Base-by-base conservation (phyloP, 2,113 vertebrate species). In the Muscicapa adusta region DNA sequence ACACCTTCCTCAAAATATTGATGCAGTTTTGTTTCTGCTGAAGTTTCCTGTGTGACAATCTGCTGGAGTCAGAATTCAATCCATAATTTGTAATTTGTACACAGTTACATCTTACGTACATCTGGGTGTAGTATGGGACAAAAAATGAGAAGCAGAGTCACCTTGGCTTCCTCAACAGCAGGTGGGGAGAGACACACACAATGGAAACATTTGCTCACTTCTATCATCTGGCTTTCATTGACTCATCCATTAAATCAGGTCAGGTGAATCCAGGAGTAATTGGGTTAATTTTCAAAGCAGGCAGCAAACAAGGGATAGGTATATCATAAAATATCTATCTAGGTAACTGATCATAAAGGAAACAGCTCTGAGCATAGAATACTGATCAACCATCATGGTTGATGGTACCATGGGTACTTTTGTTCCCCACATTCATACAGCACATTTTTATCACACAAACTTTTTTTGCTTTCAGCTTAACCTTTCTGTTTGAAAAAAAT, bases 381-480 rank as follows among this genome's bases (percentile, higher is more conserved):
- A 1, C 2, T 40, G 24, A 53, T 24, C 1, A 1, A 34, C 2
- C 10, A 5, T 43, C 43, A 18, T 45, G 18, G 43, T 10, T 45
- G 43, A 45, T 10, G 43, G 43, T 45, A 43, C 43, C 43, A 43
- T 19, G 43, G 24, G 20, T 14, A 36, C 6, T 58, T 85, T 45
- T 62, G 10, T 50, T 62, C 12, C 4, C 8, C 31, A 7, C 48
- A 40, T 36, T 84, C 20, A 58, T 45, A 53, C 6, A 78, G 4
- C 4, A 26, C 8, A 43, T 31, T 65, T 75, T 76, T 8, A 42
- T 54, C 66, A 29, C 22, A 43, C 8, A 12, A 50, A 58, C 3
- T 62, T 88, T 5, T 29, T 54, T 38, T 18, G 5, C 9, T 73
- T 90, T 45, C 19, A 34, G 12, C 54, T 88, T 83, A 86, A 38